Evolutionary conservation across 1,140 invertebrate genomes (phyloP).

Genomic region (Sogatella furcifera): DNA sequence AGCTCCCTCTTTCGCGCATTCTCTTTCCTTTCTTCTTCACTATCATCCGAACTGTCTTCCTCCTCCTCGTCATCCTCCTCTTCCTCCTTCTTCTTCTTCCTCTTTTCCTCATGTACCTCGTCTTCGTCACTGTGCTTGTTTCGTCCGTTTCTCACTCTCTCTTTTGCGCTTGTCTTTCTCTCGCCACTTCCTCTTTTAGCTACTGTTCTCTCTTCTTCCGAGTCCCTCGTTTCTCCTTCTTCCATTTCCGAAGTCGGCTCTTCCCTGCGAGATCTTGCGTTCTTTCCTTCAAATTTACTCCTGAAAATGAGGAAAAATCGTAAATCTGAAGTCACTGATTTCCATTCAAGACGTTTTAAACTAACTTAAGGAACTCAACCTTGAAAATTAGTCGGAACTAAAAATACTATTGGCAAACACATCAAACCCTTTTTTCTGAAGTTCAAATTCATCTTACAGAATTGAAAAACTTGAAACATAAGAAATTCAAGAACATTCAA

Average conservation of each 20-base stretch:
- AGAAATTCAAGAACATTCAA: no score
- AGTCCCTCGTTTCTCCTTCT: slow-evolving; percentile 8
- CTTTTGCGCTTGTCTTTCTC: no score
- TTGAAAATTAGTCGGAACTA: no score
- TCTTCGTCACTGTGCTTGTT: slow-evolving; percentile 1
- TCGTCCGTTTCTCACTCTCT: neutral
- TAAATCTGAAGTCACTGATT: no score
- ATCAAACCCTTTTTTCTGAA: no score
- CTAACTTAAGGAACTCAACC: no score
- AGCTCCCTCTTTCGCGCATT: neutral
- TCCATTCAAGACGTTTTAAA: no score
- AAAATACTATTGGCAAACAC: no score
- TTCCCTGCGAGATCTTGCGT: slow-evolving; percentile 6
- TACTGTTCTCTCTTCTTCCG: neutral
- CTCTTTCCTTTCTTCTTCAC: slow-evolving; percentile 1
- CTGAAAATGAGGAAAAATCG: neutral
- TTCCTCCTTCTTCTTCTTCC: neutral
- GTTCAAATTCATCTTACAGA: no score
- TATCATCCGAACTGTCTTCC: neutral
- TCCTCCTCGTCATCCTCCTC: neutral
- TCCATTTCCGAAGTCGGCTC: slow-evolving; percentile 1
- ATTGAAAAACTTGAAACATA: no score
- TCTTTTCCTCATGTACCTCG: slow-evolving; percentile 16
- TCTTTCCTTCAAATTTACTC: slow-evolving; percentile 1
- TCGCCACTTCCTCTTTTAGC: slow-evolving; percentile 15